A percentile compares a stretch with the other conserved stretches of the same genome.
Evolutionary conservation across 2,888 invertebrate genomes (phyloP).

Genomic region (Lymantria monacha): DNA sequence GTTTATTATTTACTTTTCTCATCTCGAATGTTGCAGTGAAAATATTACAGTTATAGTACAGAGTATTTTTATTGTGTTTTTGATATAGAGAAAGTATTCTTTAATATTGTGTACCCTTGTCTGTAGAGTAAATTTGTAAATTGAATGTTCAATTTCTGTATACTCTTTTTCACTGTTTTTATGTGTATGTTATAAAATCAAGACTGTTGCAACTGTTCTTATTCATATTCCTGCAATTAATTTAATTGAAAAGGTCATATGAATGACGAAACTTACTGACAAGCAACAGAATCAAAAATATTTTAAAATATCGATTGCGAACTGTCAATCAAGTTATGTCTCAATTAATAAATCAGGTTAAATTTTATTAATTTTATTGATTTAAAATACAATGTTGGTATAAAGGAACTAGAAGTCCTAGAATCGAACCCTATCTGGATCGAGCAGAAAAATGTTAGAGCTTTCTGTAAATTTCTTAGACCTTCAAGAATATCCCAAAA

Average conservation of each 20-base stretch:
- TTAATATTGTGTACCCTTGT: constrained; percentile 5
- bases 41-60: constrained; percentile 28
- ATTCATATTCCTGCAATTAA: neutral
- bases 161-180: no score
- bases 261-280: neutral
- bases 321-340: neutral
- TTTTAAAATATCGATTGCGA: neutral
- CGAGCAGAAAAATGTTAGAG: no score
- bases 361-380: no score
- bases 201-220: neutral
- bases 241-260: constrained; percentile 5
- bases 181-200: constrained; percentile 8
- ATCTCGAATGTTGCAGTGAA: constrained; percentile 24
- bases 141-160: no score
- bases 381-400: no score
- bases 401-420: no score
- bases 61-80: constrained; percentile 30
- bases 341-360: neutral
- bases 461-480: no score
- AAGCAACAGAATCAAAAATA: neutral
- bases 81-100: constrained; percentile 22
- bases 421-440: no score
- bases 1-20: constrained; percentile 63
- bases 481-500: no score
- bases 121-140: neutral